Conservation (phyloP, 2,888 invertebrate genomes). For the Argynnis bischoffii region DNA sequence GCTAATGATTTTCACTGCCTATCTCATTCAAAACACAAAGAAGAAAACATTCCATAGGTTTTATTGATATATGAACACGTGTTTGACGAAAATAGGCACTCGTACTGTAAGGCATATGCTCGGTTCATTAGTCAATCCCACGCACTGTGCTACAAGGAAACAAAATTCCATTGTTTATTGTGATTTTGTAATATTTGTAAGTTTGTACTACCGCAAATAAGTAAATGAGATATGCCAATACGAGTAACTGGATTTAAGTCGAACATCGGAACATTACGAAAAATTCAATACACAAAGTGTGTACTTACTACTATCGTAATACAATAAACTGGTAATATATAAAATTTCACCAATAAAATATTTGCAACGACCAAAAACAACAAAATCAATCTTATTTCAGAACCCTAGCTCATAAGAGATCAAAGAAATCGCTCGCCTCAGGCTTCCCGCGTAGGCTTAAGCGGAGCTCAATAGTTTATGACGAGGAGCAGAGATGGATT, state of each 20-base stretch:
- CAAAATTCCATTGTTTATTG: constrained; percentile 56
- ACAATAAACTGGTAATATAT: neutral
- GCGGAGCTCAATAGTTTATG: constrained; percentile 22
- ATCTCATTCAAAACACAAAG: constrained; percentile 25
- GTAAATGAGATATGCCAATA: constrained; percentile 29
- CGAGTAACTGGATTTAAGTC: constrained; percentile 25
- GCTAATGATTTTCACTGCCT: constrained; percentile 17
- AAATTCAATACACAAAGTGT: neutral
- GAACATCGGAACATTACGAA: constrained; percentile 16
- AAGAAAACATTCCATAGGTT: constrained; percentile 25
- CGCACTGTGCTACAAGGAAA: constrained; percentile 55
- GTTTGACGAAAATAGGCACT: constrained; percentile 32
- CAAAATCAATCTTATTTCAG: constrained; percentile 22
- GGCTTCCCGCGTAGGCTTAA: constrained; percentile 22
- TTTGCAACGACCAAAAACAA: constrained; percentile 18
- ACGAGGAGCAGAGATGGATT: constrained; percentile 13
- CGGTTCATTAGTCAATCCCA: constrained; percentile 65
- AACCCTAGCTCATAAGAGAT: constrained; percentile 26
- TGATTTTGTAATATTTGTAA: constrained; percentile 44
- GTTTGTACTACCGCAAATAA: constrained; percentile 18
- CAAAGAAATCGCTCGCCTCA: constrained; percentile 31
- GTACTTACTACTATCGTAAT: neutral
- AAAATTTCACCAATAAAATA: neutral
- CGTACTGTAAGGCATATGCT: constrained; percentile 39
- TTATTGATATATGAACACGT: constrained; percentile 32